Evolutionary conservation across 2,888 invertebrate genomes (phyloP), one percentile per base, ranked within the genome.

Genomic region (Yponomeuta plumbellus): DNA sequence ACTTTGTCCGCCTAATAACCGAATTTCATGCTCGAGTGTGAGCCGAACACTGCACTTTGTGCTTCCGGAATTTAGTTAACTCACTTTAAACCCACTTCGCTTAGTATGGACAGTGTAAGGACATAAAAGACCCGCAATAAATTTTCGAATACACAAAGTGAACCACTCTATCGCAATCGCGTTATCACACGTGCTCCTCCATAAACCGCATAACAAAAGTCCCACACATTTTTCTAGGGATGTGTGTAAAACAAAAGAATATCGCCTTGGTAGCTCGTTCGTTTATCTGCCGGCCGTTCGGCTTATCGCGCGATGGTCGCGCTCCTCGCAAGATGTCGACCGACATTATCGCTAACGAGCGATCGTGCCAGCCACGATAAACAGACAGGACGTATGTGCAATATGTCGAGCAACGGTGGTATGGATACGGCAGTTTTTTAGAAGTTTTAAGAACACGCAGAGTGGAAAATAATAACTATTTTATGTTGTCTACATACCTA

Each of bases 1-100:
- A 89, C 82, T 89, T 89, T 85, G 82, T 75, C 79, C 74, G 81
- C 82, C 85, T 88, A 87, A 90, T 90, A 89, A 86, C 87, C 83
- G 82, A 89, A 88, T 86, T 88, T 86, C 85, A 85, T 86, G 79
- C 81, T 80, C 80, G 75, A 79, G 80, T 81, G 81, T 63, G 78
- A 79, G 77, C 78, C 76, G n/a, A 20, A 63, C 78, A 75, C 73
- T 82, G 83, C 83, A 84, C 77, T 77, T 70, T 74, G 75, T 71
- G 44, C 65, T 61, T 23, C 34, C 58, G n/a, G 62, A 34, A 65
- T 66, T 44, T 52, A 67, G 44, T 58, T 57, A 67, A 57, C 61
- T 62, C 22, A 23, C 34, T 52, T 57, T 65, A 34, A 65, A 59
- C 17, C 44, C 17, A 17, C 44, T 17, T 52, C 17, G 17, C 13